Evolutionary conservation across 2,888 invertebrate species (phyloP).

Genomic region (Nephrotoma flavescens): DNA sequence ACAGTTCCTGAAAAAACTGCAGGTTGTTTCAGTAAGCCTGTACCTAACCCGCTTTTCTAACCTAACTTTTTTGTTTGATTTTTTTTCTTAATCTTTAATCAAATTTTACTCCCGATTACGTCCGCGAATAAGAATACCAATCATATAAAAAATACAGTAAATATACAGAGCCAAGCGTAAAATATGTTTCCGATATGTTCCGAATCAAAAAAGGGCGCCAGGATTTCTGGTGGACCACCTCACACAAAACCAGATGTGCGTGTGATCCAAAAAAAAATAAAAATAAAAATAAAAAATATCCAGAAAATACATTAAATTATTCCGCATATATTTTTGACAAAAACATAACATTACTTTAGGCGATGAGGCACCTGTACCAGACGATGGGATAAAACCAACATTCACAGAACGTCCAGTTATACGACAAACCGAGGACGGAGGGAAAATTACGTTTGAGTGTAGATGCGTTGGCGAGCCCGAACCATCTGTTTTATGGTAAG

Average conservation of each 20-base stretch:
- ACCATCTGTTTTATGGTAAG: conserved; percentile 87
- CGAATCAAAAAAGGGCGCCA: neutral
- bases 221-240: neutral
- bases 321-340: conserved; percentile 5
- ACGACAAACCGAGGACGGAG: conserved; percentile 91
- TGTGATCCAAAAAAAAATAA: neutral
- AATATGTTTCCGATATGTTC: neutral
- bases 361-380: conserved; percentile 89
- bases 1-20: neutral
- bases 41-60: neutral
- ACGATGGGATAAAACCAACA: conserved; percentile 89
- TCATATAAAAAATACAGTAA: neutral
- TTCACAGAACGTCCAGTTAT: conserved; percentile 97
- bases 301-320: neutral
- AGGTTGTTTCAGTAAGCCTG: neutral
- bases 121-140: neutral
- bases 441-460: conserved; percentile 92
- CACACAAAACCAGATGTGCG: neutral
- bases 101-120: neutral
- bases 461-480: conserved; percentile 94
- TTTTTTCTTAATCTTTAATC: neutral
- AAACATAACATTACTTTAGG: conserved; percentile 39
- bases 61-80: neutral
- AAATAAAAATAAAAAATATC: conserved; percentile 4
- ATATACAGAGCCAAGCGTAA: neutral